These are phyloP conservation scores for Parazoanthus swiftii DNA, from an alignment of 92 coral and sea anemone species.

Conservation along the genomic window DNA sequence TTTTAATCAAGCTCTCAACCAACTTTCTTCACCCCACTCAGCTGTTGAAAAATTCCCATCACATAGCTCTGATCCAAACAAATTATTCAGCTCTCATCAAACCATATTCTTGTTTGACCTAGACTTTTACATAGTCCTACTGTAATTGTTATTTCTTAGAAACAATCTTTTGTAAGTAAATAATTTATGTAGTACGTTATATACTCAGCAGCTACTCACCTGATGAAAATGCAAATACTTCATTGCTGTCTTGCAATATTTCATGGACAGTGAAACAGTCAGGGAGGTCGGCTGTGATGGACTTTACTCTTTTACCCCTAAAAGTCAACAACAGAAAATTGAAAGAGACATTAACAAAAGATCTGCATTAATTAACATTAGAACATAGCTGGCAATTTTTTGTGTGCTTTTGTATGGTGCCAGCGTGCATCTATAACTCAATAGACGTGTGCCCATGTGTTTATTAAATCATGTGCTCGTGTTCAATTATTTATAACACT, in stretches of 20 bases:
- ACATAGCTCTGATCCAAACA: neutral
- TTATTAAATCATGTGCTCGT: no score
- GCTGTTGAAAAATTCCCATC: neutral
- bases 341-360: no score
- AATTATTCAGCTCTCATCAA: neutral
- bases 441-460: no score
- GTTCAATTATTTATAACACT: no score
- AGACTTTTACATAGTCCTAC: neutral
- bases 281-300: neutral
- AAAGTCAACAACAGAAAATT: neutral
- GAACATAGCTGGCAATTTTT: no score
- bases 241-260: neutral
- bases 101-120: neutral
- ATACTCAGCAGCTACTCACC: neutral
- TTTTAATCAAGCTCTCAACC: neutral
- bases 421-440: no score
- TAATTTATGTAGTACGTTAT: neutral
- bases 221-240: conserved; percentile 23
- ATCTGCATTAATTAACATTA: no score
- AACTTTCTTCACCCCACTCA: neutral
- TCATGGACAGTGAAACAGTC: neutral
- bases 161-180: neutral
- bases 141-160: no score
- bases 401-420: no score
- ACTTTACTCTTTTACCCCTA: neutral